These are phyloP conservation scores for Nycticryphes semicollaris DNA, from an alignment of 2,113 vertebrate genomes.

Conservation along the genomic window DNA sequence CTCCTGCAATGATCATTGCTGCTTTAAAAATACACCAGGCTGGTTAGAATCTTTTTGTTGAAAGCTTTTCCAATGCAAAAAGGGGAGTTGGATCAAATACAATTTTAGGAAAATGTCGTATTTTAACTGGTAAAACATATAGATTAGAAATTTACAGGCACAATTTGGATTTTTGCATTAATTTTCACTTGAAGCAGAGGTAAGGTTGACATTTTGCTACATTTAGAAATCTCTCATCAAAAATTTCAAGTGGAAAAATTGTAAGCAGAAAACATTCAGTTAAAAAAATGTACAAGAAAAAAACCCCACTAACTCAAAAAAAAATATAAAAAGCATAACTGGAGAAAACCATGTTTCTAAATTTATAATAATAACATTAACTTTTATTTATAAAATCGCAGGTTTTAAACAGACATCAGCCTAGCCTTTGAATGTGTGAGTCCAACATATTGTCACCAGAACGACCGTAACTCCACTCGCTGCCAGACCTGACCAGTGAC, in stretches of 20 bases:
- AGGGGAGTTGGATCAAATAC: background rate
- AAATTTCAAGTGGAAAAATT: background rate
- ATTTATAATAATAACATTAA: background rate
- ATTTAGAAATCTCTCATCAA: background rate
- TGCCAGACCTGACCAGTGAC: background rate
- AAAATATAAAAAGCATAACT: background rate
- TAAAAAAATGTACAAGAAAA: background rate
- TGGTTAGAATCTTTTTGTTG: slow-evolving; percentile 5
- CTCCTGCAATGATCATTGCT: background rate
- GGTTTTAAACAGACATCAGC: background rate
- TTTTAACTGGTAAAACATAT: background rate
- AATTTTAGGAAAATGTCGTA: background rate
- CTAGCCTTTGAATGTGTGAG: background rate
- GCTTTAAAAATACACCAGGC: slow-evolving; percentile 46
- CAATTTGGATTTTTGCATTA: background rate
- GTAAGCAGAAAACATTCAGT: background rate
- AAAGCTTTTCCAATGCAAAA: slow-evolving; percentile 12
- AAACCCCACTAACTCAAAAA: background rate
- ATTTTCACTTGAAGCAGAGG: background rate
- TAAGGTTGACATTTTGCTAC: background rate
- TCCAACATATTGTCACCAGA: background rate
- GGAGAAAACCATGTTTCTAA: background rate
- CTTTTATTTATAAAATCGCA: background rate
- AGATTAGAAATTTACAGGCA: background rate
- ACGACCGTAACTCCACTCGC: accelerated